Conservation (phyloP, 2,797 vertebrate genomes). For the Octomys mimax region DNA sequence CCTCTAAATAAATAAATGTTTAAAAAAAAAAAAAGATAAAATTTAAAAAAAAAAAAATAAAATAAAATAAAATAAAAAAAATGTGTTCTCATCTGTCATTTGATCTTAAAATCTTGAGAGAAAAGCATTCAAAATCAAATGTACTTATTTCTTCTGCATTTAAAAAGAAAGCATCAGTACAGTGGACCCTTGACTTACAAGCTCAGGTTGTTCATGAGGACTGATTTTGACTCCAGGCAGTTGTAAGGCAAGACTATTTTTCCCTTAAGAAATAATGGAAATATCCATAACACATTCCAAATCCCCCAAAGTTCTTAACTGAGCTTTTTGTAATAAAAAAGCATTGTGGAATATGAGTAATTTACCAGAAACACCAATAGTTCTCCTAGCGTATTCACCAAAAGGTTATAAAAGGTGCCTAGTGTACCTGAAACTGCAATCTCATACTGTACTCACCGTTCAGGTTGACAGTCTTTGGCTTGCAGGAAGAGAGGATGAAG, state of each 20-base stretch:
- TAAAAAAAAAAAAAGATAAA: too few relatives aligned
- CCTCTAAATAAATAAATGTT: too few relatives aligned
- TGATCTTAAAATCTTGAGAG: slow-evolving; percentile 51
- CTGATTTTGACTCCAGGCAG: background rate
- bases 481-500: background rate
- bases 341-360: background rate
- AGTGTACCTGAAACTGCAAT: background rate
- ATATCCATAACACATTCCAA: background rate
- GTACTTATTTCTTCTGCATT: background rate
- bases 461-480: background rate
- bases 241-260: background rate
- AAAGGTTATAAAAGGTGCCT: background rate
- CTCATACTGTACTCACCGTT: background rate
- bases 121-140: slow-evolving; percentile 3
- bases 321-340: background rate
- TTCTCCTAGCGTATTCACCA: background rate
- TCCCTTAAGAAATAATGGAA: background rate
- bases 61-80: too few relatives aligned
- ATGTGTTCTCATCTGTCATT: background rate
- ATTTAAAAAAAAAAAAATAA: too few relatives aligned
- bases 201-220: background rate
- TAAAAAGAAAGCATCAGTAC: background rate
- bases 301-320: background rate
- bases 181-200: background rate
- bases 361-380: background rate